Base-by-base conservation (phyloP, 2,888 invertebrate genomes). In the Drosophila paracracens region DNA sequence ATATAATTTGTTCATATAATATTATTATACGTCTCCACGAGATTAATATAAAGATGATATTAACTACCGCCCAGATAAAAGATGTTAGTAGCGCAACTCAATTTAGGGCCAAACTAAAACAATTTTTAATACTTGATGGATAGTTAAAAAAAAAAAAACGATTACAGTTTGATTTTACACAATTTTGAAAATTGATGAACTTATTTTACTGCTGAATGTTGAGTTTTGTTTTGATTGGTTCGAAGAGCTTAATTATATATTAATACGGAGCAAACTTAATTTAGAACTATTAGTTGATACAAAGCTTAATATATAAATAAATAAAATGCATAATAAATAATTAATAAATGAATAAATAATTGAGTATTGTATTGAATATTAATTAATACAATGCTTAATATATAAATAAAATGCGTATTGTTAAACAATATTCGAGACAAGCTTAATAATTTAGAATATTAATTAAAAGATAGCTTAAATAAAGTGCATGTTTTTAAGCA, bases 121-220 rank as follows among this genome's bases (percentile, higher is more conserved):
- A 56, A 56, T 38, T 56, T 56, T 56, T 56, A 56, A 56, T 56
- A 56, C n/a, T 56, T 38, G 25, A 36, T 54, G 54, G 27, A 54
- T 27, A 33, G 36, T 27, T 36, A 54, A 18, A 36, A 18, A 1
- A 18, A 1, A 25, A 36, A 54, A 21, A 36, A 56, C 27, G 7
- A n/a, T 18, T 56, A 56, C 36, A 56, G 7, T 56, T 56, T 18
- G 13, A 27, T 36, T 38, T 38, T 38, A 38, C 7, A 56, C 27
- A 38, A 56, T 56, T 27, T 56, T n/a, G 18, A 7, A 56, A n/a
- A 56, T 36, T n/a, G 13, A 38, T 54, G 6, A 4, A 36, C 56
- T 56, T 38, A 38, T 18, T 54, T 27, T n/a, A 56, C n/a, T 54
- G 18, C 6, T 56, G 38, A 38, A 13, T 38, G 8, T n/a, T 36